phyloP scores from a whole-genome alignment of 2,797 vertebrate species.

The Lycodopsis pacificus region DNA sequence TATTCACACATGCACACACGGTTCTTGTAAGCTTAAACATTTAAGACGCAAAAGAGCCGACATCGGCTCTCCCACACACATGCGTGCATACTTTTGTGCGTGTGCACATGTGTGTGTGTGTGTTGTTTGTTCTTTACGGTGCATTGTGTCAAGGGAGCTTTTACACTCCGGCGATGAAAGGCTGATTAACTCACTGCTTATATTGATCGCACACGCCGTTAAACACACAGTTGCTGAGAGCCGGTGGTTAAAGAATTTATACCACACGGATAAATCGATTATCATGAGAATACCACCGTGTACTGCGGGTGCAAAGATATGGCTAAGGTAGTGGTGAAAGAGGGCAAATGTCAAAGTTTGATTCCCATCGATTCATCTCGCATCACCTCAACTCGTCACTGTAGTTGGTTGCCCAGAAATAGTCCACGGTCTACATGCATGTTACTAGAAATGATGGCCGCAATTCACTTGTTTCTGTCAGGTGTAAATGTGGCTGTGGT shows the following conservation, averaged over 20 bases:
- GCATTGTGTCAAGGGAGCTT: neutral
- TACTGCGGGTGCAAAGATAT: neutral
- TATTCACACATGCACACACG: neutral
- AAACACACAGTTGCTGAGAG: constrained; percentile 13
- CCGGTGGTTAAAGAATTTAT: neutral
- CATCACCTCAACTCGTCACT: neutral
- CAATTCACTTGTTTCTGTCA: neutral
- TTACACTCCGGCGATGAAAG: constrained; percentile 15
- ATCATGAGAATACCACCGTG: neutral
- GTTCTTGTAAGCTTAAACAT: neutral
- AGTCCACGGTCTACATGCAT: neutral
- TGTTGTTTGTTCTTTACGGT: neutral
- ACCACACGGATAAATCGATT: neutral
- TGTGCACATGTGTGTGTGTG: neutral
- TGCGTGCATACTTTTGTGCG: neutral
- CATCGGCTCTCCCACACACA: neutral
- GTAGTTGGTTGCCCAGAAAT: neutral
- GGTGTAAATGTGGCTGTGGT: neutral
- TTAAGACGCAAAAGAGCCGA: neutral
- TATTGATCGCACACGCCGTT: constrained; percentile 36
- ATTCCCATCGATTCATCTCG: neutral
- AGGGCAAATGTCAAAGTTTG: neutral
- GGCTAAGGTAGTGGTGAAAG: neutral
- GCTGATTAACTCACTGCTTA: constrained; percentile 27
- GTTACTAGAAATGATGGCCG: neutral